Evolutionary conservation across 2,888 invertebrate species (phyloP), one percentile per base, ranked within the genome.

Genomic region (Eledone cirrhosa): DNA sequence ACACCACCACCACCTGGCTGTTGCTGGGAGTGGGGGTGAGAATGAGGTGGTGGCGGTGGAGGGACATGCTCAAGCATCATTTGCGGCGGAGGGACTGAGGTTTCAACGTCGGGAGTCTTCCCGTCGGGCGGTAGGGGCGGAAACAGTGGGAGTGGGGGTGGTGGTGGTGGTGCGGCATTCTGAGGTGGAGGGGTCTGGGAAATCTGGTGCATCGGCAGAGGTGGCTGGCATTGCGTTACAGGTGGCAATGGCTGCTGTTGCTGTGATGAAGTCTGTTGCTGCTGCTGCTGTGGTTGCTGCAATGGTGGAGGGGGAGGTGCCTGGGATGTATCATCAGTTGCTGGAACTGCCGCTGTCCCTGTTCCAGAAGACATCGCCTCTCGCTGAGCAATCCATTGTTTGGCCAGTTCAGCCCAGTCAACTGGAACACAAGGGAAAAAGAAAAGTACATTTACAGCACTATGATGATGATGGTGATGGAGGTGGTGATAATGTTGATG

Each of bases 341-440:
- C 81, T 24, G 80, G 80, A 31, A 81, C 82, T 13, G 80, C 81
- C 47, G 33, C 31, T 53, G 74, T 29, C 27, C 65, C 41, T 69
- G 41, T 31, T 41, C 59, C 59, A 77, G 31, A 48, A 24, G 67
- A 67, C 11, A 82, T 82, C 31, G 83, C 80, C 77, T 90, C 89
- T 77, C 86, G 86, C 79, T 89, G 89, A 47, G 87, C 86, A 85
- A 98, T 98, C 98, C 98, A 98, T 93, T 98, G 97, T 89, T 98
- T 97, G 41, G 98, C 98, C 87, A 98, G 92, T 48, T 96, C 94
- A 19, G 97, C 98, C 98, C 98, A 98, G 91, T 98, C 98, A 80
- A 98, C 97, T 93, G 85, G 69, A 24, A 47, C 29, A 29, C 24
- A 41, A 41, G 41, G 11, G 11, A 3, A 41, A 41, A 41, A 41